Evolutionary conservation across 2,888 invertebrate species (phyloP).

Genomic region (Tubulanus polymorphus): DNA sequence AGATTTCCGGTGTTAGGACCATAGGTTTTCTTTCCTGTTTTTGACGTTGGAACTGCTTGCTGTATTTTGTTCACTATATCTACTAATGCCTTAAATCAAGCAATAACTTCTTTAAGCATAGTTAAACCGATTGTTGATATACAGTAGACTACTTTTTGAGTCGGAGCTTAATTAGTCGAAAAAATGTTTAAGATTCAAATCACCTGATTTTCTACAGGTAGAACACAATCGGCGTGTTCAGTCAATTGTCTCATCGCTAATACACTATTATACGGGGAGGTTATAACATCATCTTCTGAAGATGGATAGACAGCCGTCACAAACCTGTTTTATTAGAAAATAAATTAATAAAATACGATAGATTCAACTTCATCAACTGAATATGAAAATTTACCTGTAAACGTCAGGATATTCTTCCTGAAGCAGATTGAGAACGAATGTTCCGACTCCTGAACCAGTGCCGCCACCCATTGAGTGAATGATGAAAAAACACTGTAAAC

Average conservation of each 20-base stretch:
- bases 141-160: no score
- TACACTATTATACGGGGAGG: conserved; percentile 55
- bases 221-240: conserved; percentile 54
- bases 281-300: conserved; percentile 55
- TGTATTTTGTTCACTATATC: conserved; percentile 49
- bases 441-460: conserved; percentile 55
- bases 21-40: conserved; percentile 42
- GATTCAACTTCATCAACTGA: neutral
- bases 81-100: conserved; percentile 38
- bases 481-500: conserved; percentile 55
- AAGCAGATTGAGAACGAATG: conserved; percentile 48
- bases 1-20: conserved; percentile 33
- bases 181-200: neutral
- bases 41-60: conserved; percentile 38
- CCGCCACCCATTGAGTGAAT: conserved; percentile 56
- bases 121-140: no score
- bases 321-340: conserved; percentile 41
- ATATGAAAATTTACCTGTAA: conserved; percentile 39
- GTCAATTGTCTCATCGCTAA: conserved; percentile 53
- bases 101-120: no score
- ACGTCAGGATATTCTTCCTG: conserved; percentile 54
- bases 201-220: conserved; percentile 55
- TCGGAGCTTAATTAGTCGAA: neutral
- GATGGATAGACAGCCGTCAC: conserved; percentile 56
- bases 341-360: neutral